Percentiles rank a stretch among this genome's conserved stretches.
These are phyloP conservation scores for Irena cyanogastra DNA, from an alignment of 2,113 vertebrate genomes.

Conservation along the genomic window DNA sequence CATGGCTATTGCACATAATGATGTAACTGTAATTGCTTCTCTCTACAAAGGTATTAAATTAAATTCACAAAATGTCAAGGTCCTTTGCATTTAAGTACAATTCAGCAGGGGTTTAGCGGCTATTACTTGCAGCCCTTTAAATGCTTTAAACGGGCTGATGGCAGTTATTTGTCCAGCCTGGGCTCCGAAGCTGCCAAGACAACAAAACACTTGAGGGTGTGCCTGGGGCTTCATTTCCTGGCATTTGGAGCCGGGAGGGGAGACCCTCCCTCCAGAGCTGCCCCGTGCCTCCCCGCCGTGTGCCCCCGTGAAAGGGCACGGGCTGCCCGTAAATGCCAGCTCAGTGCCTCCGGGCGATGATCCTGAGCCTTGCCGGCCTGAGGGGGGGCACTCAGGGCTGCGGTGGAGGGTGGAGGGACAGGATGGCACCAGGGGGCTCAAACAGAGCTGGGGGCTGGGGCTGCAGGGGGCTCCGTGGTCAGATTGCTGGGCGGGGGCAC, in stretches of 20 bases:
- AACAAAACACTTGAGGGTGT: not conserved
- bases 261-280: not conserved
- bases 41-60: constrained; percentile 32
- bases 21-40: constrained; percentile 48
- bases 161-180: not conserved
- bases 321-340: not conserved
- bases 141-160: not conserved
- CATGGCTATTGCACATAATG: not conserved
- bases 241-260: fast-evolving
- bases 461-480: not conserved
- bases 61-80: constrained; percentile 47
- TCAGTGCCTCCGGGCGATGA: not conserved
- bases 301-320: fast-evolving
- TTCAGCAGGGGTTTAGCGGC: not conserved
- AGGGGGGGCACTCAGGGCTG: too few species aligned
- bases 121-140: not conserved
- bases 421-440: too few species aligned
- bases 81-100: constrained; percentile 3
- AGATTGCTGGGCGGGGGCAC: fast-evolving
- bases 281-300: fast-evolving
- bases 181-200: not conserved
- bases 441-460: not conserved
- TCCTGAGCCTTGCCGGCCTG: too few species aligned
- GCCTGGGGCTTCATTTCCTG: not conserved
- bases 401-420: too few species aligned